phyloP scores from a whole-genome alignment of 2,797 vertebrate species.

The Melanotaenia trifasciata region DNA sequence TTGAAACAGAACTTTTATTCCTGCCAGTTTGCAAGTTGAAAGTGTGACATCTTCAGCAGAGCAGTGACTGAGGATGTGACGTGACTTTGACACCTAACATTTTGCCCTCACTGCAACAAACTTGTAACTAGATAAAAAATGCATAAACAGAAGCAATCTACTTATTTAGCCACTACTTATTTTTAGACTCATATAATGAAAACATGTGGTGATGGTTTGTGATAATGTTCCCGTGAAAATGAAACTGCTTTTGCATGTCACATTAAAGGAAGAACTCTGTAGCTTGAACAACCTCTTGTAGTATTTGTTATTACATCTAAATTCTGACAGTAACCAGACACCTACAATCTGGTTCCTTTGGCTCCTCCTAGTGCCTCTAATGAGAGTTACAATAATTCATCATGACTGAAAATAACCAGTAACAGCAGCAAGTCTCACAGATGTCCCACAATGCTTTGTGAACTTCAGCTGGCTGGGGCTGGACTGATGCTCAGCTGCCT shows the following conservation, averaged over 20 bases:
- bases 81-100: background rate
- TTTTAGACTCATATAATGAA: too few relatives aligned
- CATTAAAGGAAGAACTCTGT: background rate
- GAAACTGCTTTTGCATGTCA: background rate
- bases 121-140: background rate
- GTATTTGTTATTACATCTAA: too few relatives aligned
- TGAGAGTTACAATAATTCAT: background rate
- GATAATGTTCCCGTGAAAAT: background rate
- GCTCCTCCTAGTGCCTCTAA: background rate
- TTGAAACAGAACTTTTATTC: background rate
- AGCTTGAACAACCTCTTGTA: background rate
- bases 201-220: background rate
- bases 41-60: background rate
- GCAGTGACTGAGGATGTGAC: background rate
- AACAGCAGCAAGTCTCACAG: too few relatives aligned
- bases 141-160: background rate
- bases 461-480: background rate
- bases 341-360: background rate
- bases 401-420: background rate
- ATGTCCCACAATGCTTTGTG: background rate
- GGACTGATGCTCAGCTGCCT: background rate
- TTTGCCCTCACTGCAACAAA: background rate
- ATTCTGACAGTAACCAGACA: background rate
- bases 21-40: background rate
- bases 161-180: too few relatives aligned